Evolutionary conservation across 1,140 invertebrate genomes (phyloP), one percentile per base, ranked within the genome.

Genomic region (Drosophila obscura): DNA sequence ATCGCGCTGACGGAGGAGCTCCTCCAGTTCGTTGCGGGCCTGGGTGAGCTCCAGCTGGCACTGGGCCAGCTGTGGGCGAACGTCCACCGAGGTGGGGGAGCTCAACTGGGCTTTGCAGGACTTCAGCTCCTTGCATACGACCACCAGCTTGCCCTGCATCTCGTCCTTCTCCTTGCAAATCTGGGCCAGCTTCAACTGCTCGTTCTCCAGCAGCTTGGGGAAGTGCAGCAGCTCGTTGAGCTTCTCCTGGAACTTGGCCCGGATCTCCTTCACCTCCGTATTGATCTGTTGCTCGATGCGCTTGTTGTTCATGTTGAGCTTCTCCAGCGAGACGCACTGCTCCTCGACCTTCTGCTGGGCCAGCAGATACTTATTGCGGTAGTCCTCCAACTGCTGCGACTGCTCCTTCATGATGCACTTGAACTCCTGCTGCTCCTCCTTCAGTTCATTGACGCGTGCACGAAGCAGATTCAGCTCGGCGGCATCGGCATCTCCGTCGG

Each of bases 241-340:
- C 90, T 96, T 96, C 74, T 96, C 95, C 93, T 96, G 95, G 82
- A 96, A 96, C 69, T 94, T 91, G 92, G 95, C 94, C 85, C 96
- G 96, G 5, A 96, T 95, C 65, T 94, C 92, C 71, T 95, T 94
- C 44, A 96, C 95, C 92, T 96, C 96, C 8, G 94, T 85, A 69
- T 95, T 95, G 26, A 96, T 95, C 85, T 96, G 95, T 88, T 96
- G 95, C 68, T 95, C 95, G 77, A 96, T 95, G 56, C 95, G 92
- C 5, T 94, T 94, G 73, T 96, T 96, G 72, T 96, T 95, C 93
- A 95, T 94, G 74, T 96, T 95, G 92, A 96, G 95, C 69, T 96
- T 93, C 50, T 96, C 95, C 35, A 96, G 93, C 63, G 95, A 94
- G 9, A 94, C 92, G 9, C 93, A 93, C 82, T 96, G 95, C 87